Evolutionary conservation across 2,888 invertebrate species (phyloP), one percentile per base, ranked within the genome.

Genomic region (Acleris emargana): DNA sequence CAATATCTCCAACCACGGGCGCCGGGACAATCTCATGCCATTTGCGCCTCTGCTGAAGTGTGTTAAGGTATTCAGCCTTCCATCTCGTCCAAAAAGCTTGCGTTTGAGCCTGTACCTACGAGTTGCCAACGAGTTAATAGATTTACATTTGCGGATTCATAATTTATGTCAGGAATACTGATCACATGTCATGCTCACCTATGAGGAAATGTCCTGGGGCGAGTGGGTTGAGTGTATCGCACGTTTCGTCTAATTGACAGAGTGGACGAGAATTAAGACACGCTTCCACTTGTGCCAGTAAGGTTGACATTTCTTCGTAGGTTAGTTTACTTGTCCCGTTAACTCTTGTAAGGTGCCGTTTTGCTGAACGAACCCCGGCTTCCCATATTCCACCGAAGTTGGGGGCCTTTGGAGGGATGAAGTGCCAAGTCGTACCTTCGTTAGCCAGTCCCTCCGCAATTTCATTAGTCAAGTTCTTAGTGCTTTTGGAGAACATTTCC

Each of bases 41-140:
- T 55, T 74, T 76, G 38, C 64, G 53, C 16, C 73, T 57, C 66
- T 72, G 72, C 38, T 73, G 68, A 45, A 70, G 43, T 0, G 70
- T 72, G 22, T 71, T 66, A 0, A 77, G 63, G 58, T 76, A 76
- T 45, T 76, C 75, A 20, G 67, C 52, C 11, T 64, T 63, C 76
- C 76, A 76, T 63, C 67, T 64, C 9, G 49, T 64, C 74, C 73
- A 74, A 53, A 77, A 75, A 52, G 72, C 68, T 66, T 75, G 72
- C 5, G 69, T 70, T 70, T 72, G 71, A 43, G 63, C 69, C 58
- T 75, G 75, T 6, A 71, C n/a, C n/a, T n/a, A n/a, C 52, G 2
- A 74, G 28, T 53, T 74, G 73, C 75, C 75, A 76, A 52, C 74
- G 69, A 16, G 67, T 61, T 22, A 70, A 47, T n/a, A 60, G 43